A percentile compares a stretch with the other conserved stretches of the same genome.
Evolutionary conservation across 2,113 vertebrate genomes (phyloP).

Genomic region (Corythornis madagascariensis): DNA sequence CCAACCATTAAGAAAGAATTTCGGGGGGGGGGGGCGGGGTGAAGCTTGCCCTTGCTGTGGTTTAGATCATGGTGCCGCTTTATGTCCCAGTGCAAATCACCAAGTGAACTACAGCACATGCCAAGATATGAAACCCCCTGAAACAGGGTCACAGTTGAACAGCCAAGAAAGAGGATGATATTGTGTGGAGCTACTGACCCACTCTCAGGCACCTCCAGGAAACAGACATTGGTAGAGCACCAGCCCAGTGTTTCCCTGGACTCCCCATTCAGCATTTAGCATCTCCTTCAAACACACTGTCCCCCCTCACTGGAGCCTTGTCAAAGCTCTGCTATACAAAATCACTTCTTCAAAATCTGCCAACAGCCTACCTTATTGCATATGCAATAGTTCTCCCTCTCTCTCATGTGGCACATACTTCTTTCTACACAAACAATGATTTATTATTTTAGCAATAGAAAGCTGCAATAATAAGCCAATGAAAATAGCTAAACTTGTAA

Average conservation of each 20-base stretch:
- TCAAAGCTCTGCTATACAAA: background rate
- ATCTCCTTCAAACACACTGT: background rate
- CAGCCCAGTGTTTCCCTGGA: background rate
- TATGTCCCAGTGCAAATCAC: rapidly evolving
- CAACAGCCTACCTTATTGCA: background rate
- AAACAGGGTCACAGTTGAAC: background rate
- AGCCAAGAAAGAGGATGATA: background rate
- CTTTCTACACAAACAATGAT: conserved; percentile 48
- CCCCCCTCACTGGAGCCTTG: background rate
- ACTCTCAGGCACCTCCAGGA: background rate
- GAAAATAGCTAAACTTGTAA: conserved; percentile 65
- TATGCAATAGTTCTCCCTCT: background rate
- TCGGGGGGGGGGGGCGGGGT: too few species aligned
- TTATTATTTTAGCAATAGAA: conserved; percentile 67
- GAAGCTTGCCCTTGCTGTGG: background rate
- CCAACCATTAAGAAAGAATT: background rate
- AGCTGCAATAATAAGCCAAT: conserved; percentile 52
- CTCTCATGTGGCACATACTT: background rate
- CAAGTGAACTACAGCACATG: background rate
- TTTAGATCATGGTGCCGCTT: rapidly evolving
- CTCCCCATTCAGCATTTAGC: rapidly evolving
- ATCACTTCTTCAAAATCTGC: background rate
- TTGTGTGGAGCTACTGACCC: background rate
- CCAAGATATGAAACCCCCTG: background rate
- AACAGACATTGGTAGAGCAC: rapidly evolving